Conservation (phyloP, 2,797 vertebrate species). For the Leucoraja ocellata region DNA sequence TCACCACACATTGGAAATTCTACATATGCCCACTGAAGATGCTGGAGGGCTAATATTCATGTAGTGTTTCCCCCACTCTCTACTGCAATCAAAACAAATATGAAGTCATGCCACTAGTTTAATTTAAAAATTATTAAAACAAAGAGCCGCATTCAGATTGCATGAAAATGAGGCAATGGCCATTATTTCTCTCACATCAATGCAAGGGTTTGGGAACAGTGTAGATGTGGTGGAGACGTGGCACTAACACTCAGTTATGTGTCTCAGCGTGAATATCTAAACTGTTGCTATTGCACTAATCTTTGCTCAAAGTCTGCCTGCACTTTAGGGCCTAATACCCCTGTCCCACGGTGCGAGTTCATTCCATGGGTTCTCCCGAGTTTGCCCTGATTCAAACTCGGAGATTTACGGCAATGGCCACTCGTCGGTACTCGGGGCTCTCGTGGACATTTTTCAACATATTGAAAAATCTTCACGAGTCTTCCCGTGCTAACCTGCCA, state of each 20-base stretch:
- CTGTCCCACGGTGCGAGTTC: no score
- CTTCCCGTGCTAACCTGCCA: no score
- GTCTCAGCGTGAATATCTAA: not conserved
- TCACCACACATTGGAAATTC: not conserved
- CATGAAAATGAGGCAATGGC: not conserved
- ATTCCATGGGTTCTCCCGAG: no score
- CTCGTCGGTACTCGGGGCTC: no score
- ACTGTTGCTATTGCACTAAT: not conserved
- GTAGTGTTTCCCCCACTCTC: not conserved
- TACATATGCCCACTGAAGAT: not conserved
- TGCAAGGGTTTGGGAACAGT: not conserved
- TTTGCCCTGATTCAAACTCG: no score
- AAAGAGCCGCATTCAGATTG: not conserved
- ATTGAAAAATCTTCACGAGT: no score
- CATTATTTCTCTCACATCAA: not conserved
- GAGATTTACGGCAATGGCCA: no score
- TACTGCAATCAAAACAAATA: not conserved
- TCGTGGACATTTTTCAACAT: no score
- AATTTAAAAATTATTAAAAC: not conserved
- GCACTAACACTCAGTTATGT: not conserved
- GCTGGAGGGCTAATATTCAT: not conserved
- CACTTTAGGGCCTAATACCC: not conserved
- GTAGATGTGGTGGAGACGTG: not conserved
- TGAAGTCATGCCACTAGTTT: not conserved
- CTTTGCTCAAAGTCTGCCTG: not conserved